Conservation (phyloP, 2,797 vertebrate species). For the Characodon lateralis region DNA sequence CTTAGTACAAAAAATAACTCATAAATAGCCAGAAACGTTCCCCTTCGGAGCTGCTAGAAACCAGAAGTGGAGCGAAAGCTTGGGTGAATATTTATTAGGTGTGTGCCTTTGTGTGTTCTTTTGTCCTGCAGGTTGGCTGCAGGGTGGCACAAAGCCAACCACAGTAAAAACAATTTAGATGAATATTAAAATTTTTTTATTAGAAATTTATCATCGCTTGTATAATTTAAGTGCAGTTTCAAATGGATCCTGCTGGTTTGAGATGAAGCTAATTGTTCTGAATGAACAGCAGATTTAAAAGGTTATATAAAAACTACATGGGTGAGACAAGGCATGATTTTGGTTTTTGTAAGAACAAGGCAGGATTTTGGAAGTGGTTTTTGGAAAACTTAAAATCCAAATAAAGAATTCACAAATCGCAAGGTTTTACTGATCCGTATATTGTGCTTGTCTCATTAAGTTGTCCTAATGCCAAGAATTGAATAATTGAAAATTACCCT, state of each 20-base stretch:
- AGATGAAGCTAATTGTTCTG: not conserved
- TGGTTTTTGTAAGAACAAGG: not conserved
- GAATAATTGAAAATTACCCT: not conserved
- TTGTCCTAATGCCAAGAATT: not conserved
- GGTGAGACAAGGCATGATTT: not conserved
- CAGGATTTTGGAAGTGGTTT: not conserved
- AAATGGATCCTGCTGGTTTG: not conserved
- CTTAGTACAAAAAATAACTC: not conserved
- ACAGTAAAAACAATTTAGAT: not conserved
- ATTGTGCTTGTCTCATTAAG: not conserved
- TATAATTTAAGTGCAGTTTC: not conserved
- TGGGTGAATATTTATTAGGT: not conserved
- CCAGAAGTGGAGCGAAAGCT: slow-evolving; percentile 13
- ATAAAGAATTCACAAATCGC: not conserved
- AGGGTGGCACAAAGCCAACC: not conserved
- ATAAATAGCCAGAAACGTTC: slow-evolving; percentile 6
- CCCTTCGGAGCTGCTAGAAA: slow-evolving; percentile 2
- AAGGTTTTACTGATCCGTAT: not conserved
- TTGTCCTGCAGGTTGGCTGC: not conserved
- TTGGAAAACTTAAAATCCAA: not conserved
- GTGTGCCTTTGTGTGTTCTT: not conserved
- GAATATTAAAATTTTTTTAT: not conserved
- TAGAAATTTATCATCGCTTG: not conserved
- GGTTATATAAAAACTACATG: not conserved
- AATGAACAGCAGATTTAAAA: not conserved